Base-by-base conservation (phyloP, 2,797 vertebrate genomes). In the Antrozous pallidus region DNA sequence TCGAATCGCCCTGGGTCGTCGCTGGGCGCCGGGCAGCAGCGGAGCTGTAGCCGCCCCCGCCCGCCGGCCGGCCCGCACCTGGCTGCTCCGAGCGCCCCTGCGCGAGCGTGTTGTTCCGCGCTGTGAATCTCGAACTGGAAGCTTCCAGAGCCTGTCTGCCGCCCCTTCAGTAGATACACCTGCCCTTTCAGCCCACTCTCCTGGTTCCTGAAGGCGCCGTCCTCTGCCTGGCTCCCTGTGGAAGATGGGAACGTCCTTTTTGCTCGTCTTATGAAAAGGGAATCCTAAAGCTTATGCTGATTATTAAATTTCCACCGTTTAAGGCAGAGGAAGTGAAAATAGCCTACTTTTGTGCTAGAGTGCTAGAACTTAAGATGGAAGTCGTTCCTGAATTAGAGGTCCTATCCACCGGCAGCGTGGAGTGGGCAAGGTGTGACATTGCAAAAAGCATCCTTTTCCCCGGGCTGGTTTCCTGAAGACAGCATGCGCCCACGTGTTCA, bases 101-200 rank as follows among this genome's bases (percentile, higher is more conserved):
- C 16, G 71, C 5, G 67, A 49, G 42, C 65, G 14, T 49, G 33
- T 84, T 54, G 75, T 89, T 92, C 91, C 91, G 82, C 88, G 40
- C 93, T 26, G 71, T 90, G 93, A 45, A 56, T 95, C 93, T 92
- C 49, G 14, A 84, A 10, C 77, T 96, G 71, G 96, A 97, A 97
- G 82, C 91, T 96, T 97, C 96, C 91, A 96, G 93, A 94, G 86
- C 77, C 20, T 40, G 38, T 17, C 1, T 18, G 33, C 71, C 10
- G 49, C 75, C 28, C 28, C 40, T n/a, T 2, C 54, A 74, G 14
- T 45, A 13, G 63, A 31, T 36, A 18, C 56, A 9, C 12, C 49
- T n/a, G 3, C 40, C 33, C 51, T 14, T 16, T 18, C n/a, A n/a
- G n/a, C n/a, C n/a, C n/a, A n/a, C 7, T 8, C 16, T 31, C 16